phyloP scores from a whole-genome alignment of 2,888 invertebrate genomes.

The Slavum lentiscoides region DNA sequence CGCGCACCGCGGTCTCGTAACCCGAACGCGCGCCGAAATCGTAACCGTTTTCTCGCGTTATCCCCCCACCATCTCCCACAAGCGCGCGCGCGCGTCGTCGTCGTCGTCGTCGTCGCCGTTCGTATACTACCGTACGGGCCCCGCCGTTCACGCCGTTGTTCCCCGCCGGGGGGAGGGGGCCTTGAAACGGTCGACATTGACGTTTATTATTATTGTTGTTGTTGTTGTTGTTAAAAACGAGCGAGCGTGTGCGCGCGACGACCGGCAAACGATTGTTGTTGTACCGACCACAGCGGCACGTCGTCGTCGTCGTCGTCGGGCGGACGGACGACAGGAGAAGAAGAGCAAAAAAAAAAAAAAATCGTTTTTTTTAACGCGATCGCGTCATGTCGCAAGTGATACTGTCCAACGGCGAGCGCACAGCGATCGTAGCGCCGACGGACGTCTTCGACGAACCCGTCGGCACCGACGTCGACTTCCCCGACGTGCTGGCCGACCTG shows the following conservation, averaged over 20 bases:
- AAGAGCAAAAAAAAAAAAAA: too few species aligned
- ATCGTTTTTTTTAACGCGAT: too few species aligned
- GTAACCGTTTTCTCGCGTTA: neutral
- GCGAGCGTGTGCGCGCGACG: too few species aligned
- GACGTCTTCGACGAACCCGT: neutral
- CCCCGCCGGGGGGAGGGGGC: neutral
- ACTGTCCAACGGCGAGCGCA: slow-evolving; percentile 1
- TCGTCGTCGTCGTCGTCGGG: too few species aligned
- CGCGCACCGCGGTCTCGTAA: too few species aligned
- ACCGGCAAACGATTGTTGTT: too few species aligned
- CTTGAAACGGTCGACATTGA: slow-evolving; percentile 37
- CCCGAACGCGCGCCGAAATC: neutral
- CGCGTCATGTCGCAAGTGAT: slow-evolving; percentile 34
- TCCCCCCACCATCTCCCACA: too few species aligned
- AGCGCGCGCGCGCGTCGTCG: too few species aligned
- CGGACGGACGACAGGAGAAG: too few species aligned
- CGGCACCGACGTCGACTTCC: slow-evolving; percentile 57
- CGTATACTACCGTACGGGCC: too few species aligned
- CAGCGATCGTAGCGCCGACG: neutral
- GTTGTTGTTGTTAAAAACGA: neutral
- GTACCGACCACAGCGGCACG: too few species aligned
- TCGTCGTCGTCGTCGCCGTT: neutral
- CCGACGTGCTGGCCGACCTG: slow-evolving; percentile 65
- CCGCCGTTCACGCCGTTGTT: neutral
- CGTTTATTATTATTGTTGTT: neutral